Base-by-base conservation (phyloP, 2,797 vertebrate genomes). In the Pitangus sulphuratus region DNA sequence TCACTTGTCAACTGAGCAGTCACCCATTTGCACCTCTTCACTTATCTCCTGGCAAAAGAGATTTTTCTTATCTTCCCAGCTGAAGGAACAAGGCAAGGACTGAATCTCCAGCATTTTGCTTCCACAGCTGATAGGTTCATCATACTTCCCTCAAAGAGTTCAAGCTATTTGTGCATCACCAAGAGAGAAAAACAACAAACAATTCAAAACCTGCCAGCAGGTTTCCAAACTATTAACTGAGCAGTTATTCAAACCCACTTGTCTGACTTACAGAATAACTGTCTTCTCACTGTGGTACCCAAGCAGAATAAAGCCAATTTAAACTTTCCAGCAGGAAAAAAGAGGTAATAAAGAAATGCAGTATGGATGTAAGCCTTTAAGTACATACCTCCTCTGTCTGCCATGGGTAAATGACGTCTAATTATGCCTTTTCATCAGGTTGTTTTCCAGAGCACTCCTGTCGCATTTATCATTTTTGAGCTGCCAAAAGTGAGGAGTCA, bases 401-500 rank as follows among this genome's bases (percentile, higher is more conserved):
- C 35, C 45, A 30, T 16, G 15, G 35, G 31, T 84, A 91, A 84
- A 78, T 42, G 31, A 39, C 54, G 35, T 42, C 47, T 79, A 88
- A 90, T 78, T 90, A 58, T 25, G 30, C 39, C 44, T 84, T 81
- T 89, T 89, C 57, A 66, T 57, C 47, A 61, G 40, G 42, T 53
- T 75, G 45, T 79, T 94, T 92, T 94, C 64, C 87, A 85, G 44
- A 87, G 37, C 13, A 39, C 17, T 95, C 44, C n/a, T 77, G 35
- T 50, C 72, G 22, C 56, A 70, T 90, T 86, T 85, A 57, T 71
- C 30, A 60, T 88, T 86, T 95, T 17, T 90, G n/a, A 92, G 70
- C 69, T 90, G 89, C 57, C 82, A 88, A 89, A 88, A 93, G 37
- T 61, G 84, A 90, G 45, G 61, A 75, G 58, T 45, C 85, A 91